Percentiles rank a stretch among this genome's conserved stretches.
phyloP scores from a whole-genome alignment of 2,888 invertebrate genomes.

The Orthonevra nobilis region DNA sequence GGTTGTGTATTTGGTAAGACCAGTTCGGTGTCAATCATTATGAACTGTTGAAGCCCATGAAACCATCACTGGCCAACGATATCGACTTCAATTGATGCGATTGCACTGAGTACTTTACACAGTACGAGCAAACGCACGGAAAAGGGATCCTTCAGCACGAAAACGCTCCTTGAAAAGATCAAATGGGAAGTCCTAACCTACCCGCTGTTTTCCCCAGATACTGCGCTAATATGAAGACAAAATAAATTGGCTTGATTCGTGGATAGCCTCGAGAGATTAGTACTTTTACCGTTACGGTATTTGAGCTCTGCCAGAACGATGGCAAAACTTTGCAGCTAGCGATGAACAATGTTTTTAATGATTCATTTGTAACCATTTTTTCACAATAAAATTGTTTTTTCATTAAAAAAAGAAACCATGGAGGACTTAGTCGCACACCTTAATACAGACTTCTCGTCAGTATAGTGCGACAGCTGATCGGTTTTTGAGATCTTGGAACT shows the following conservation, averaged over 20 bases:
- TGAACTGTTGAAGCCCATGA: not conserved
- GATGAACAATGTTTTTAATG: not conserved
- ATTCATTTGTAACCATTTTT: not conserved
- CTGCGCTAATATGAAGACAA: not conserved
- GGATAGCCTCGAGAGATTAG: not conserved
- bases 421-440: too few species aligned
- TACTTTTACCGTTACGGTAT: not conserved
- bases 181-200: not conserved
- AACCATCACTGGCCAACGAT: not conserved
- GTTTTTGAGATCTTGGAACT: too few species aligned
- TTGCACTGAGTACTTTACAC: not conserved
- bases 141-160: not conserved
- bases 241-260: not conserved
- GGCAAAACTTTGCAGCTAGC: not conserved
- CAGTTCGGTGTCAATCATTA: not conserved
- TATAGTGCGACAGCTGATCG: too few species aligned
- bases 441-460: too few species aligned
- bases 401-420: too few species aligned
- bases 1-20: not conserved
- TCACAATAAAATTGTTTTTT: too few species aligned
- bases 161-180: not conserved
- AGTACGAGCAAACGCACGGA: not conserved
- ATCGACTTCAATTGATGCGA: not conserved
- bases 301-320: not conserved
- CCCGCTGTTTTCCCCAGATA: not conserved